Percentiles rank a stretch among this genome's conserved stretches.
phyloP scores from a whole-genome alignment of 2,797 vertebrate genomes.

The Picus viridis region DNA sequence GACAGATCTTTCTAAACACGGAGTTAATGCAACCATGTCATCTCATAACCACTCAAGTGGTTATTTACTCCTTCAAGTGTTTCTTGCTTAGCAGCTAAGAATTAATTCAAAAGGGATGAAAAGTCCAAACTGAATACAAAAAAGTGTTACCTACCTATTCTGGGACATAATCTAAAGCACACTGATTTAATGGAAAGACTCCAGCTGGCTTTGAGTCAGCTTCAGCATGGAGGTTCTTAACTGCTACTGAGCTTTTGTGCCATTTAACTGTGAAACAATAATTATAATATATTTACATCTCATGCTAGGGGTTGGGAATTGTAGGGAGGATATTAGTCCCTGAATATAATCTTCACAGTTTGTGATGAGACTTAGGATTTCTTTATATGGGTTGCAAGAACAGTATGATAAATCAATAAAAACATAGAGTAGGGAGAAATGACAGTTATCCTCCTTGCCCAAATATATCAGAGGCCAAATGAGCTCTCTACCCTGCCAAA shows the following conservation, averaged over 20 bases:
- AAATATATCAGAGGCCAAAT: slow-evolving; percentile 17
- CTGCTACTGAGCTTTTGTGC: slow-evolving; percentile 14
- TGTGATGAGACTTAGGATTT: background rate
- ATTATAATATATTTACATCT: slow-evolving; percentile 23
- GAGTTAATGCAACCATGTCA: slow-evolving; percentile 34
- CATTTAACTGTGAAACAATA: slow-evolving; percentile 12
- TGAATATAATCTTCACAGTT: background rate
- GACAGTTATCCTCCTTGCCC: background rate
- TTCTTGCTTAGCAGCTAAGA: background rate
- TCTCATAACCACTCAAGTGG: slow-evolving; percentile 36
- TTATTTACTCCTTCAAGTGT: slow-evolving; percentile 41
- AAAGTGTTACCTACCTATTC: background rate
- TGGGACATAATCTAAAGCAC: slow-evolving; percentile 12
- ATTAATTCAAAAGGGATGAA: slow-evolving; percentile 3
- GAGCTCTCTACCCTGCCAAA: slow-evolving; percentile 22
- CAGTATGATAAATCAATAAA: slow-evolving; percentile 39
- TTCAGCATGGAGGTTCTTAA: slow-evolving; percentile 13
- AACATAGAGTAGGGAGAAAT: background rate
- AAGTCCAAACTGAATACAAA: background rate
- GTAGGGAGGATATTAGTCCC: slow-evolving; percentile 8
- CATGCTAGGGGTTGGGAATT: background rate
- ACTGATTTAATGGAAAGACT: background rate
- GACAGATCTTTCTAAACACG: slow-evolving; percentile 35
- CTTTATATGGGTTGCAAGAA: background rate
- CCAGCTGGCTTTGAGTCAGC: slow-evolving; percentile 36